phyloP scores from a whole-genome alignment of 2,113 vertebrate species.

The Cathartes aura region DNA sequence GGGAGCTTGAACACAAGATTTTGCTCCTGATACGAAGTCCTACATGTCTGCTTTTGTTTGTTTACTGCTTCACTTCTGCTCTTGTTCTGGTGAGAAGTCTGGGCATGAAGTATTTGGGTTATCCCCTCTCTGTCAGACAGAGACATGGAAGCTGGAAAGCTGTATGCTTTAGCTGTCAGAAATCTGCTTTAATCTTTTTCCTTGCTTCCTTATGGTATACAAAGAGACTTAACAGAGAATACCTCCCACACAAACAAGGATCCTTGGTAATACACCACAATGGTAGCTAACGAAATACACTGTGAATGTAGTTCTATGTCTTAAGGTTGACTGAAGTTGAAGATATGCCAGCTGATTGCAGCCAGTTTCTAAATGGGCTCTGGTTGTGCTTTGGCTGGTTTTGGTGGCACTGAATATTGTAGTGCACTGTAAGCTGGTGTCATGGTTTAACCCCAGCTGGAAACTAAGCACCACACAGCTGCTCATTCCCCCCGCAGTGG shows the following conservation, averaged over 20 bases:
- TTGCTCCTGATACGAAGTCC: fast-evolving
- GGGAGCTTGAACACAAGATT: background rate
- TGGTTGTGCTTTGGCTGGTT: background rate
- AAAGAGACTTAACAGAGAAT: background rate
- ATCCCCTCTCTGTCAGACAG: background rate
- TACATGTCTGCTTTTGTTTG: background rate
- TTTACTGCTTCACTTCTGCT: background rate
- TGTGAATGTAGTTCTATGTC: fast-evolving
- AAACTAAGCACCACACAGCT: too few species aligned
- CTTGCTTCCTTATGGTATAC: background rate
- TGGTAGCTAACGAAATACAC: background rate
- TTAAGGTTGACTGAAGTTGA: background rate
- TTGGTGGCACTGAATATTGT: background rate
- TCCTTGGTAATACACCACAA: background rate
- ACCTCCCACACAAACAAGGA: background rate
- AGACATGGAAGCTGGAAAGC: background rate
- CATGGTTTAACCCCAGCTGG: too few species aligned
- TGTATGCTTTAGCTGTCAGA: background rate
- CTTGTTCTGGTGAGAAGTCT: background rate
- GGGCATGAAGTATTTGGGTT: background rate
- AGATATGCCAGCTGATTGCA: background rate
- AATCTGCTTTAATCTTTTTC: background rate
- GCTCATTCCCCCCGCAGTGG: too few species aligned
- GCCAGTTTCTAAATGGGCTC: background rate
- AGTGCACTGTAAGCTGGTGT: background rate